Percentiles rank a stretch among this genome's conserved stretches.
These are phyloP conservation scores for Ceratina japonica DNA, from an alignment of 1,140 invertebrate species.

Conservation along the genomic window DNA sequence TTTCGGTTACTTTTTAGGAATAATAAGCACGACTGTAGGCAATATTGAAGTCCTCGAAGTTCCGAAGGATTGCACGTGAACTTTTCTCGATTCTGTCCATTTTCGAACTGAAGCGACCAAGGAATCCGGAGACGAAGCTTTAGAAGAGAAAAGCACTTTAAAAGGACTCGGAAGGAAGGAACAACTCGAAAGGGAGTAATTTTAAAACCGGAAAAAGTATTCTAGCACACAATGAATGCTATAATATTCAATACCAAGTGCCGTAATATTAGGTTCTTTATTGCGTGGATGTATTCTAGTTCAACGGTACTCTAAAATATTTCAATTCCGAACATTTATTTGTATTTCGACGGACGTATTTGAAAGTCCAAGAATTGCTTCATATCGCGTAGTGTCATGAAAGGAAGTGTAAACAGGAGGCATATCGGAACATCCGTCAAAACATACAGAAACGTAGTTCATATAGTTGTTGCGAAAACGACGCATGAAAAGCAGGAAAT, in stretches of 20 bases:
- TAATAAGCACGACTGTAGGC: slow-evolving; percentile 25
- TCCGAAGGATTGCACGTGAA: slow-evolving; percentile 21
- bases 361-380: too few species aligned
- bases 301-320: too few species aligned
- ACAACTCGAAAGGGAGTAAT: neutral
- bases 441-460: neutral
- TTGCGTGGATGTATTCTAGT: too few species aligned
- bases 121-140: neutral
- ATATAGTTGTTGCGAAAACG: neutral
- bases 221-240: too few species aligned
- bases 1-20: slow-evolving; percentile 23
- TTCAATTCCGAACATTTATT: neutral
- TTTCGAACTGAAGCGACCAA: slow-evolving; percentile 13
- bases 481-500: neutral
- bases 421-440: neutral
- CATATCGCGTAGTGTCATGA: neutral
- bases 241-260: too few species aligned
- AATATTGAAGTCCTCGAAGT: slow-evolving; percentile 35
- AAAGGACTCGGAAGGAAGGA: neutral
- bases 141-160: neutral
- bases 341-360: neutral
- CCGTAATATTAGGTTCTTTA: too few species aligned
- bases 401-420: neutral
- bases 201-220: neutral
- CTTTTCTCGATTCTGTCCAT: slow-evolving; percentile 23